Evolutionary conservation across 2,888 invertebrate genomes (phyloP).

Genomic region (Rhagonycha lutea): DNA sequence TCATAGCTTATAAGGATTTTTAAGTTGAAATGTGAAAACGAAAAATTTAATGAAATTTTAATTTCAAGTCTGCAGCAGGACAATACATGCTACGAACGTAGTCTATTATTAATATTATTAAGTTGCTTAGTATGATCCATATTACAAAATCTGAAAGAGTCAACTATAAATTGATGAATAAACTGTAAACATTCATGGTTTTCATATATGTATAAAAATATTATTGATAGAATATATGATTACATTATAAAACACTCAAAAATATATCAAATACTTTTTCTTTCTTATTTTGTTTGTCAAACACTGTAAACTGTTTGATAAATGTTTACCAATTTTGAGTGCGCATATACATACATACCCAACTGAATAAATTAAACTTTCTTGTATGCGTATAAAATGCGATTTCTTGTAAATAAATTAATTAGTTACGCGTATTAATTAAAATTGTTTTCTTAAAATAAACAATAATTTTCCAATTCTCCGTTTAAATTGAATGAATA

Average conservation of each 20-base stretch:
- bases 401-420: not conserved
- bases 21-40: not conserved
- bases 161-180: not conserved
- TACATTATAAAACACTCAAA: not conserved
- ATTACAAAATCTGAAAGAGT: not conserved
- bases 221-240: not conserved
- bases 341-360: not conserved
- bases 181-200: not conserved
- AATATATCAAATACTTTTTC: not conserved
- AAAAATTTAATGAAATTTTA: not conserved
- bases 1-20: not conserved
- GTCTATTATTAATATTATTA: not conserved
- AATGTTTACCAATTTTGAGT: not conserved
- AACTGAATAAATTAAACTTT: not conserved
- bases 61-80: not conserved
- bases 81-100: not conserved
- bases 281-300: not conserved
- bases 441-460: too few relatives aligned
- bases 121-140: too few relatives aligned
- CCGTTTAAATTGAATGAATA: not conserved
- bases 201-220: not conserved
- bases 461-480: not conserved
- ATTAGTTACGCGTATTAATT: not conserved
- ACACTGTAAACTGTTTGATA: not conserved
- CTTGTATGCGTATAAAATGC: not conserved